Evolutionary conservation across 2,888 invertebrate species (phyloP), one percentile per base, ranked within the genome.

Genomic region (Chorisops tibialis): DNA sequence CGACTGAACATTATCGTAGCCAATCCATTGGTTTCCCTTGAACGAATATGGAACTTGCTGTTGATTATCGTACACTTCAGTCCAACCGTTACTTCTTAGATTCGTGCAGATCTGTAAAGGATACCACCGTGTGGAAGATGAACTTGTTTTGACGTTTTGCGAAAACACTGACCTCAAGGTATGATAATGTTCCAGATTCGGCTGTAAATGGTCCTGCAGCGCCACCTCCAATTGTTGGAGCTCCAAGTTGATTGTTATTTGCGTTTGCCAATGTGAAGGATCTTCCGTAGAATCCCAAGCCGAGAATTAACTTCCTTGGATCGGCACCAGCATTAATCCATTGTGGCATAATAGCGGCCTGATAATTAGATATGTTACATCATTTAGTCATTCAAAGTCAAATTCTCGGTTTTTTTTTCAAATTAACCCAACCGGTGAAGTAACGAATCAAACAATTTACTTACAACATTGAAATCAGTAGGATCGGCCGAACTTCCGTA

Each of bases 131-230:
- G 11, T 14, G 2, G n/a, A 7, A 21, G 2, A 4, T 30, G 12
- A 4, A 22, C 12, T 12, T 24, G 9, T 5, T 19, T 4, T 2
- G 12, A 14, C 12, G 12, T 45, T 2, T 35, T 3, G 5, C 4
- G 35, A n/a, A 11, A 24, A 18, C 11, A 48, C 49, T 59, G 65
- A 79, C 80, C 73, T 85, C 85, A 61, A 83, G 81, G 70, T 81
- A 84, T 11, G 82, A 82, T 14, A 83, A 68, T 59, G 77, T 75
- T 51, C 84, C 84, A 19, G 70, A 65, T 67, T 80, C 75, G 19
- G 71, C 65, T 1, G 83, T 83, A 68, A 80, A 82, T 1, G 76
- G 79, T 35, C 83, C 84, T 6, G 76, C 73, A 1, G 59, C 51
- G n/a, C 81, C 81, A 1, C 78, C 70, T 24, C 79, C 79, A 30